These are phyloP conservation scores for Crossocerus cetratus DNA, from an alignment of 2,888 invertebrate species.

Conservation along the genomic window DNA sequence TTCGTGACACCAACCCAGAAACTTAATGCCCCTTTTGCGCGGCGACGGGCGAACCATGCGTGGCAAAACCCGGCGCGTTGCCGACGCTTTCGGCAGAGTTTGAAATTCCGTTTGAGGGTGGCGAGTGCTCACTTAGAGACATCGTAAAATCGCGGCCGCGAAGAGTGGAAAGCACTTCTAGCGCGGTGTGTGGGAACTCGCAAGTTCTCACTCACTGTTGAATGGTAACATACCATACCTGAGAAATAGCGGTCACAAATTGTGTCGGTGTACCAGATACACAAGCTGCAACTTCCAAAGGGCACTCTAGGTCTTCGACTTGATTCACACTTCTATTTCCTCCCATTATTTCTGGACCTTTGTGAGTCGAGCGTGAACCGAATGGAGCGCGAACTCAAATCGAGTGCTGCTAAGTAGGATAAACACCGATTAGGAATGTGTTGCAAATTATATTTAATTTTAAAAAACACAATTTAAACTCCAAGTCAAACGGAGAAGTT, in stretches of 20 bases:
- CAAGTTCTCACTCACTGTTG: background rate
- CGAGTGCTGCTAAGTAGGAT: no score
- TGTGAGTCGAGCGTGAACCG: no score
- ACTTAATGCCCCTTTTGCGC: slow-evolving; percentile 14
- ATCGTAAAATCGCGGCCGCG: slow-evolving; percentile 3
- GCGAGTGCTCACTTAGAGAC: background rate
- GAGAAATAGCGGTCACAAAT: background rate
- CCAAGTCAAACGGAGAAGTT: no score
- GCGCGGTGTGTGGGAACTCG: no score
- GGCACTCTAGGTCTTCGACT: no score
- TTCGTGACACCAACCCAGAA: background rate
- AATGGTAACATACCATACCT: background rate
- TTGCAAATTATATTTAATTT: no score
- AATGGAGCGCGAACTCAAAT: no score
- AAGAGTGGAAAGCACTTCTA: slow-evolving; percentile 1
- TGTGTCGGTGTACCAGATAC: background rate
- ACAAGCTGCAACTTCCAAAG: background rate
- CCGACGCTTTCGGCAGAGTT: slow-evolving; percentile 2
- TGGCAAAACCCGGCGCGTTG: slow-evolving; percentile 21
- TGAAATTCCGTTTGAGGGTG: background rate
- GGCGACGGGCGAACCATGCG: slow-evolving; percentile 29
- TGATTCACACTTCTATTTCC: no score
- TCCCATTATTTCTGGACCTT: no score
- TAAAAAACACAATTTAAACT: no score
- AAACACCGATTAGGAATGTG: no score